Conservation (phyloP, 1,140 invertebrate genomes). For the Zaprionus nigranus region DNA sequence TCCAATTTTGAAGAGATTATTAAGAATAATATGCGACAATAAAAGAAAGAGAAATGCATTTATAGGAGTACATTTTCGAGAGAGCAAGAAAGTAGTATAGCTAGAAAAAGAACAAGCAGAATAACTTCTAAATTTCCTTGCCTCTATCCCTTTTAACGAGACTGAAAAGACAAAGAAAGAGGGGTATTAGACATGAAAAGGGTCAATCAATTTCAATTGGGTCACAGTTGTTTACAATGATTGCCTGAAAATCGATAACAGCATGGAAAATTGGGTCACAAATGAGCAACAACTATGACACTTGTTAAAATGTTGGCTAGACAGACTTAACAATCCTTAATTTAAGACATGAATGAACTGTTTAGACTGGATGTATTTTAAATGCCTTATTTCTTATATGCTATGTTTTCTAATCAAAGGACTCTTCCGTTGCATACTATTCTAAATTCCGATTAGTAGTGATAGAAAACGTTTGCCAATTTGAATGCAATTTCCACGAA, state of each 20-base stretch:
- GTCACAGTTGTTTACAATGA: slow-evolving; percentile 6
- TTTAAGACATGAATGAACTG: background rate
- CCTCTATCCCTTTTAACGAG: background rate
- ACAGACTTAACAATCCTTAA: background rate
- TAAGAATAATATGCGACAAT: background rate
- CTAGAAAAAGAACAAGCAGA: slow-evolving; percentile 10
- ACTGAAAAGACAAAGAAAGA: background rate
- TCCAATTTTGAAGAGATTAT: slow-evolving; percentile 14
- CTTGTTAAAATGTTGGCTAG: background rate
- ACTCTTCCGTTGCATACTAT: background rate
- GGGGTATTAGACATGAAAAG: background rate
- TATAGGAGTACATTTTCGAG: background rate
- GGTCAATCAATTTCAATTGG: slow-evolving; percentile 27
- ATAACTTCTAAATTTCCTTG: background rate
- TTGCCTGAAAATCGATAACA: slow-evolving; percentile 36
- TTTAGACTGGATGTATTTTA: background rate
- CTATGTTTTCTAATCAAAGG: background rate
- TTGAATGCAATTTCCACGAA: slow-evolving; percentile 15
- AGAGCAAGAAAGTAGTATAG: background rate
- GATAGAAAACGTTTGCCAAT: slow-evolving; percentile 13
- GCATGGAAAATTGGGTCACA: slow-evolving; percentile 25
- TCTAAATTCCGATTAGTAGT: background rate
- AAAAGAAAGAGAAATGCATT: background rate
- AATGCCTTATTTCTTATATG: too few relatives aligned
- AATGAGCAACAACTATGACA: background rate